Evolutionary conservation across 2,888 invertebrate species (phyloP).

Genomic region (Netelia inedita): DNA sequence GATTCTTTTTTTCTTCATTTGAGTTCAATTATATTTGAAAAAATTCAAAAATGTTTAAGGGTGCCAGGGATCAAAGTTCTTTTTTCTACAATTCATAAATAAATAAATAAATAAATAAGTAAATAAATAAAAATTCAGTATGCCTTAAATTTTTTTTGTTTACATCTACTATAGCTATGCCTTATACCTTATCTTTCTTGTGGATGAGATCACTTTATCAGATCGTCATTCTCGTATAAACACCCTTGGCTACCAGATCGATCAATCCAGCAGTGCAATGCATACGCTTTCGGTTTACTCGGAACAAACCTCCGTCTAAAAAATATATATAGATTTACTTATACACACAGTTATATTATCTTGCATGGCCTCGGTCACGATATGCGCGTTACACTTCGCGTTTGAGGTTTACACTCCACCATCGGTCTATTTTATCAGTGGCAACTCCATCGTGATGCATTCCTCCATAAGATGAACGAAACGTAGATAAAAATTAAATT

Average conservation of each 20-base stretch:
- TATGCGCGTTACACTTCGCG: slow-evolving; percentile 33
- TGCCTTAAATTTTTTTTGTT: no score
- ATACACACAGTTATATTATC: slow-evolving; percentile 1
- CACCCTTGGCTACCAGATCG: slow-evolving; percentile 52
- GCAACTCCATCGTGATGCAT: slow-evolving; percentile 5
- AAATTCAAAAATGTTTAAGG: no score
- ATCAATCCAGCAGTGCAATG: slow-evolving; percentile 38
- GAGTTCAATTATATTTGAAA: no score
- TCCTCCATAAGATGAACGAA: not conserved
- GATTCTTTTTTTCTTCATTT: no score
- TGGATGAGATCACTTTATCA: slow-evolving; percentile 52
- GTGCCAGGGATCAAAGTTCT: no score
- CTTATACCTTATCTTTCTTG: slow-evolving; percentile 39
- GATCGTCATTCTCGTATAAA: slow-evolving; percentile 42
- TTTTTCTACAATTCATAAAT: no score
- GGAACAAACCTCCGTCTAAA: slow-evolving; percentile 51
- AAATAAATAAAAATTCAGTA: not conserved
- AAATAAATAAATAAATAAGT: not conserved
- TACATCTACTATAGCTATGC: not conserved
- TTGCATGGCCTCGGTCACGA: slow-evolving; percentile 25
- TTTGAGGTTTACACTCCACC: slow-evolving; percentile 38
- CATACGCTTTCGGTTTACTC: slow-evolving; percentile 49
- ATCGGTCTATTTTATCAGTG: slow-evolving; percentile 39
- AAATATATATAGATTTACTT: not conserved
- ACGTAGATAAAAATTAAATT: not conserved